A percentile compares a stretch with the other conserved stretches of the same genome.
phyloP scores from a whole-genome alignment of 2,113 vertebrate genomes.

The Mus pahari region DNA sequence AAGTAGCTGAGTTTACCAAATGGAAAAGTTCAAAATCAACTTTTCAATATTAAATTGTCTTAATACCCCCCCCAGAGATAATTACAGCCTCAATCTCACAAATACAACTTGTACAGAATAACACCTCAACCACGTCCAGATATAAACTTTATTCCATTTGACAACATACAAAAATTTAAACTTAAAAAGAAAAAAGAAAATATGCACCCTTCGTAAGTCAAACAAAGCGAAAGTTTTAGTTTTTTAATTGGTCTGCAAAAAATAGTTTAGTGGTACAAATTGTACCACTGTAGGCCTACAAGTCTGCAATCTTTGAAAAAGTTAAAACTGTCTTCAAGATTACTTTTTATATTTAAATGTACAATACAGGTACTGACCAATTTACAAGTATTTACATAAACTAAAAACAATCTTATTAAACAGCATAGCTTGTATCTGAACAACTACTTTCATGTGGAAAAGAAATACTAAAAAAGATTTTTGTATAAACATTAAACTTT shows the following conservation, averaged over 20 bases:
- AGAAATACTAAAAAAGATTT: slow-evolving; percentile 77
- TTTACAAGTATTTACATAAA: slow-evolving; percentile 85
- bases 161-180: slow-evolving; percentile 86
- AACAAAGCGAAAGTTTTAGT: slow-evolving; percentile 74
- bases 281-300: slow-evolving; percentile 82
- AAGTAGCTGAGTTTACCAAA: slow-evolving; percentile 2
- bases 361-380: slow-evolving; percentile 78
- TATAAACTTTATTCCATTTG: slow-evolving; percentile 86
- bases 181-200: slow-evolving; percentile 77
- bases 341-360: slow-evolving; percentile 78
- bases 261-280: slow-evolving; percentile 79
- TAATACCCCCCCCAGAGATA: too few species aligned
- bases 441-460: slow-evolving; percentile 61
- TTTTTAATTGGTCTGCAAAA: slow-evolving; percentile 79
- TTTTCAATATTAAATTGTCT: not conserved
- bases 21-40: slow-evolving; percentile 40
- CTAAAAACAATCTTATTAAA: slow-evolving; percentile 64
- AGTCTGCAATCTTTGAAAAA: slow-evolving; percentile 76
- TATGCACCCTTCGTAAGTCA: slow-evolving; percentile 76
- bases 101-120: slow-evolving; percentile 53
- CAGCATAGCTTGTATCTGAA: slow-evolving; percentile 72
- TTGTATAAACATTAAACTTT: slow-evolving; percentile 70
- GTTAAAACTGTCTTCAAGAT: slow-evolving; percentile 72
- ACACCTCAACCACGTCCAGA: slow-evolving; percentile 73
- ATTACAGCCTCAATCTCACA: not conserved